Conservation (phyloP, 2,797 vertebrate species). For the Columba guinea region DNA sequence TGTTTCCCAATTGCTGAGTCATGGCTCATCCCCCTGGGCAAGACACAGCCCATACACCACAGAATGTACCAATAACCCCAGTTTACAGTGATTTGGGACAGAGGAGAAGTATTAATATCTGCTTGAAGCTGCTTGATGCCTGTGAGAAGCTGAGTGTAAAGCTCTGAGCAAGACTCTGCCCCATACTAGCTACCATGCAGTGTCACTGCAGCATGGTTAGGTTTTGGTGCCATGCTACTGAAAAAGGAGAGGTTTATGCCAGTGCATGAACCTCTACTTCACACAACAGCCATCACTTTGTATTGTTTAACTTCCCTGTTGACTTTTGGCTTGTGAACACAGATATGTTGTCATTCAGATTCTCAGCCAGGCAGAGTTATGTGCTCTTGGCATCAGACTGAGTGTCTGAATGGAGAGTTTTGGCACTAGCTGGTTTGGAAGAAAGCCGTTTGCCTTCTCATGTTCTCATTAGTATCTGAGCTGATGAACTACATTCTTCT, state of each 20-base stretch:
- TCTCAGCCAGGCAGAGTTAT: slow-evolving; percentile 4
- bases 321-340: background rate
- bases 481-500: slow-evolving; percentile 19
- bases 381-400: background rate
- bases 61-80: background rate
- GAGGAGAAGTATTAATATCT: background rate
- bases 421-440: background rate
- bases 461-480: slow-evolving; percentile 42
- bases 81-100: background rate
- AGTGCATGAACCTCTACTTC: background rate
- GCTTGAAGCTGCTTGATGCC: background rate
- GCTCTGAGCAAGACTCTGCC: background rate
- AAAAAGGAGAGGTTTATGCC: background rate
- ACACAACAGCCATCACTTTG: background rate
- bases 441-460: slow-evolving; percentile 19
- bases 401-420: background rate
- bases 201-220: accelerated
- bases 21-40: background rate
- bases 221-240: background rate
- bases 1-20: background rate
- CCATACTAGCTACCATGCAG: background rate
- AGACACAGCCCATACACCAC: background rate
- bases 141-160: background rate
- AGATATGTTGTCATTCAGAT: slow-evolving; percentile 5
- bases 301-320: background rate